A percentile compares a stretch with the other conserved stretches of the same genome.
Evolutionary conservation across 35 echinoderm and acorn worm species (phyloP).

Genomic region (Ophioderma brevispina): DNA sequence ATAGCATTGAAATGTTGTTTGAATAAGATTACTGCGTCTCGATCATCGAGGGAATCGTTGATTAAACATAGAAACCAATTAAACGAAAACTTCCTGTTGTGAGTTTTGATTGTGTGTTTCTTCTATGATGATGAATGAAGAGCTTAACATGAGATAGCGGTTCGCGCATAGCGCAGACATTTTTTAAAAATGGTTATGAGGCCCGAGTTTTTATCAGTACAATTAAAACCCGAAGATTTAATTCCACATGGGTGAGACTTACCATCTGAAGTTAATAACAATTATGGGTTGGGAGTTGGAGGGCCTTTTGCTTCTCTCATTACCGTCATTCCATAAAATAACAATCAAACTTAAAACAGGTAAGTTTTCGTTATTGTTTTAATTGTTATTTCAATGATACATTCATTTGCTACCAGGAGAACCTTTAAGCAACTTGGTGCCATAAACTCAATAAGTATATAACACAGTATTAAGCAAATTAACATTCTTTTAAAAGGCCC

Average conservation of each 20-base stretch:
- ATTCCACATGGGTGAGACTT: not conserved
- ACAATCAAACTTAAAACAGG: slow-evolving; percentile 22
- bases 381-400: not conserved
- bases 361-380: slow-evolving; percentile 1
- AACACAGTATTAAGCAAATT: too few relatives aligned
- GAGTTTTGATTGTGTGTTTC: slow-evolving; percentile 8
- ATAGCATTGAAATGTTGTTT: too few relatives aligned
- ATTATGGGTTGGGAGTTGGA: not conserved
- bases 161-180: slow-evolving; percentile 1
- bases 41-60: too few relatives aligned
- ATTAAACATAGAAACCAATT: too few relatives aligned
- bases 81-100: slow-evolving; percentile 5
- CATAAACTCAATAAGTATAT: too few relatives aligned
- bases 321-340: slow-evolving; percentile 19
- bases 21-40: too few relatives aligned
- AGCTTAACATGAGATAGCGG: not conserved
- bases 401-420: not conserved
- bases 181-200: not conserved
- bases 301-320: not conserved
- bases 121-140: not conserved
- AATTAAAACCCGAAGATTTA: too few relatives aligned
- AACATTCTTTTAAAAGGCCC: too few relatives aligned
- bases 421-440: too few relatives aligned
- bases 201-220: not conserved
- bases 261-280: not conserved